Evolutionary conservation across 2,888 invertebrate species (phyloP).

Genomic region (Leptopilina syphax): DNA sequence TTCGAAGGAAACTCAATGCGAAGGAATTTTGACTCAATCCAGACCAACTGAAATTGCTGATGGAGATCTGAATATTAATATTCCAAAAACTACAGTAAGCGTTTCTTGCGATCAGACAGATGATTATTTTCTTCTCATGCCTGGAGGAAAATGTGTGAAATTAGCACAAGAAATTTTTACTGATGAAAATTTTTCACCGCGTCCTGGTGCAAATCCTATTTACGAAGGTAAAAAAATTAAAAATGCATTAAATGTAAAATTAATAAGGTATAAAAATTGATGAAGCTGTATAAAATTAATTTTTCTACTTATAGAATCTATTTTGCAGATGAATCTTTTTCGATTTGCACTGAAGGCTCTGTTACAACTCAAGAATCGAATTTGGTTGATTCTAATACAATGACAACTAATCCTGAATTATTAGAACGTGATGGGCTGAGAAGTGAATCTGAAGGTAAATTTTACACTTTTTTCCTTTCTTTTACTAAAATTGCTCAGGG

Average conservation of each 20-base stretch:
- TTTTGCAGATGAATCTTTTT: conserved; percentile 19
- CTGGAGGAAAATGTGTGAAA: conserved; percentile 46
- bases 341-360: conserved; percentile 22
- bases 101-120: not conserved
- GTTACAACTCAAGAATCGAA: conserved; percentile 7
- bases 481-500: not conserved
- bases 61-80: not conserved
- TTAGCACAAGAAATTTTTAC: conserved; percentile 38
- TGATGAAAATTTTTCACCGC: conserved; percentile 17
- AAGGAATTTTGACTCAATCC: not conserved
- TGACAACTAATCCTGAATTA: conserved; percentile 17
- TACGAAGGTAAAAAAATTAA: conserved; percentile 7
- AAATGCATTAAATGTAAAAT: not conserved
- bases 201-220: not conserved
- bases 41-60: conserved; percentile 17
- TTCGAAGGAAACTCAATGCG: not conserved
- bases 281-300: not conserved
- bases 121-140: conserved; percentile 49
- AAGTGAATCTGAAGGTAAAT: conserved; percentile 7
- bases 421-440: conserved; percentile 1
- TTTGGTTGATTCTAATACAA: conserved; percentile 4
- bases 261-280: not conserved
- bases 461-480: not conserved
- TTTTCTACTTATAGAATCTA: not conserved
- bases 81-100: not conserved